phyloP scores from a whole-genome alignment of 2,888 invertebrate genomes.

The Sthenelais limicola region DNA sequence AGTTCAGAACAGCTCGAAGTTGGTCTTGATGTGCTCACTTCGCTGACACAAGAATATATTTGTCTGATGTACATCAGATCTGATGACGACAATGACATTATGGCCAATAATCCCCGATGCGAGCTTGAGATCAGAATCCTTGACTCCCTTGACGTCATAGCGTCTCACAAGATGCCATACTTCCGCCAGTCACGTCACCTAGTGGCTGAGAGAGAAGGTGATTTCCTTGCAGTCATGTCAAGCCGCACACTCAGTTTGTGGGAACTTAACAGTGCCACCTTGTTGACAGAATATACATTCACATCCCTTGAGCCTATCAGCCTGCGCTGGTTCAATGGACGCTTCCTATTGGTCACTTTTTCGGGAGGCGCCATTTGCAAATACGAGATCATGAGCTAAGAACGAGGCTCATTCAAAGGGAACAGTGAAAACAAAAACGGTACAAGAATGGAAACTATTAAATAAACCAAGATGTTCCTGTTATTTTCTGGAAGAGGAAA shows the following conservation, averaged over 20 bases:
- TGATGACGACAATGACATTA: conserved; percentile 7
- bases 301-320: conserved; percentile 8
- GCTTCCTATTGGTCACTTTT: conserved; percentile 35
- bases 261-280: conserved; percentile 18
- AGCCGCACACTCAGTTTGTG: conserved; percentile 23
- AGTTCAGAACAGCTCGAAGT: conserved; percentile 1
- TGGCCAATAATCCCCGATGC: conserved; percentile 3
- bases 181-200: conserved; percentile 31
- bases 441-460: too few relatives aligned
- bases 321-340: conserved; percentile 27
- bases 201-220: neutral
- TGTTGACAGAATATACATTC: conserved; percentile 22
- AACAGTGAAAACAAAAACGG: too few relatives aligned
- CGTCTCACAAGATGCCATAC: conserved; percentile 3
- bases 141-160: conserved; percentile 1
- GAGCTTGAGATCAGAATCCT: conserved; percentile 13
- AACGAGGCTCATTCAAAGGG: neutral
- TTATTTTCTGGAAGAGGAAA: too few relatives aligned
- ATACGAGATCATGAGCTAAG: conserved; percentile 28
- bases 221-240: conserved; percentile 16
- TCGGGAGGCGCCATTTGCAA: conserved; percentile 30
- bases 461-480: too few relatives aligned
- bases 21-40: neutral
- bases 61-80: conserved; percentile 7
- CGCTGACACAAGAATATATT: neutral